phyloP scores from a whole-genome alignment of 2,797 vertebrate species.

The Acanthurus lineatus region DNA sequence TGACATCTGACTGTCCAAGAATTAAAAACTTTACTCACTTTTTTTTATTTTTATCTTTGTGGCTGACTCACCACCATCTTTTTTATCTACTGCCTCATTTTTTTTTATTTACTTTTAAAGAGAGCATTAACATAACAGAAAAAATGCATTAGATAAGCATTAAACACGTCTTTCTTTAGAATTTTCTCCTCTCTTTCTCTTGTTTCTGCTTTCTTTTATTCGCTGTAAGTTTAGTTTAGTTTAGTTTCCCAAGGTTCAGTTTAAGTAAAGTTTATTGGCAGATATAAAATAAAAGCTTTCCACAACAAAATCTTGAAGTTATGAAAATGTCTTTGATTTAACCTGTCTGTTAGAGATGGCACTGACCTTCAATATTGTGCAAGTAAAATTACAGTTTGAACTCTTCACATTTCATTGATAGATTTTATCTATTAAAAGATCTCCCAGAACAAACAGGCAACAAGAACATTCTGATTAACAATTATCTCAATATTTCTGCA shows the following conservation, averaged over 20 bases:
- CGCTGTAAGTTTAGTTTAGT: neutral
- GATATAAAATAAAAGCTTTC: no score
- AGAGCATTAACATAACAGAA: no score
- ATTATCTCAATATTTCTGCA: neutral
- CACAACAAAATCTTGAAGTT: neutral
- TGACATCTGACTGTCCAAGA: neutral
- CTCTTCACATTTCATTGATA: neutral
- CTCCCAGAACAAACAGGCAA: neutral
- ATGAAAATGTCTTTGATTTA: neutral
- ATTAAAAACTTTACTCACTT: neutral
- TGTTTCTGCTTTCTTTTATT: no score
- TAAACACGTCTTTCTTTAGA: no score
- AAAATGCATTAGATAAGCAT: neutral
- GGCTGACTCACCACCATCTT: neutral
- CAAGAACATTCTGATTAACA: neutral
- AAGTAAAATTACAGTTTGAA: neutral
- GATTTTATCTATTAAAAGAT: neutral
- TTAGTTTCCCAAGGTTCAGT: neutral
- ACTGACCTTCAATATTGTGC: neutral
- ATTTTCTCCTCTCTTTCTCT: no score
- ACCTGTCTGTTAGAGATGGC: neutral
- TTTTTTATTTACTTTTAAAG: neutral
- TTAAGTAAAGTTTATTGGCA: no score
- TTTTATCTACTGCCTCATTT: neutral
- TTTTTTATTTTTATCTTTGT: neutral